These are phyloP conservation scores for Bombus cullumanus DNA, from an alignment of 1,140 invertebrate species.

Conservation along the genomic window DNA sequence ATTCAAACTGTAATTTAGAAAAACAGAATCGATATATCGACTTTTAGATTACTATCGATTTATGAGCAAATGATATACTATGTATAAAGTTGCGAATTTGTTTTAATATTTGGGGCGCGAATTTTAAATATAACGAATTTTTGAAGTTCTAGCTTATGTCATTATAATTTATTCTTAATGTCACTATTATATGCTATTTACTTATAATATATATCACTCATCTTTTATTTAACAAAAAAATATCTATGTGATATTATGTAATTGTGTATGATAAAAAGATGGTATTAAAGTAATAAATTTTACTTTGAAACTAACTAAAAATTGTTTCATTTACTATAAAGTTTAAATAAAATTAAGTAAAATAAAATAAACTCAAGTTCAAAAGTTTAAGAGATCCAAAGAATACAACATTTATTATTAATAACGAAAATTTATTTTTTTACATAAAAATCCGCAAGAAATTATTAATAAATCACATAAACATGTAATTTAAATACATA, in stretches of 20 bases:
- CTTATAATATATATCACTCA: background rate
- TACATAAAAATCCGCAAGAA: too few relatives aligned
- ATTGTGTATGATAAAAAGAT: too few relatives aligned
- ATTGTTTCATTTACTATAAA: background rate
- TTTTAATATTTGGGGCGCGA: background rate
- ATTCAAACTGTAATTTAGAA: background rate
- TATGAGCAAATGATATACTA: background rate
- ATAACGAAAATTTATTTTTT: too few relatives aligned
- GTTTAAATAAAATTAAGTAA: background rate
- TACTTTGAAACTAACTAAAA: background rate
- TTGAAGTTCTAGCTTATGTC: background rate
- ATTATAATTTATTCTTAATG: too few relatives aligned
- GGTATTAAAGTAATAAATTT: background rate
- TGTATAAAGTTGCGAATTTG: background rate
- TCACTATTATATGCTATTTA: background rate
- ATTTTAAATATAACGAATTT: background rate
- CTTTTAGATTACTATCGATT: background rate
- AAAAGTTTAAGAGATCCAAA: too few relatives aligned
- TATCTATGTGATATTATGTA: too few relatives aligned
- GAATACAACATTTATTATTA: too few relatives aligned
- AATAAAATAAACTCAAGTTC: too few relatives aligned
- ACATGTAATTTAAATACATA: background rate
- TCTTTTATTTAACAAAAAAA: background rate
- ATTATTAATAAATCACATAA: background rate
- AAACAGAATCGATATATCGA: constrained; percentile 12